phyloP scores from a whole-genome alignment of 2,797 vertebrate species.

The Sebastes ruberrimus region DNA sequence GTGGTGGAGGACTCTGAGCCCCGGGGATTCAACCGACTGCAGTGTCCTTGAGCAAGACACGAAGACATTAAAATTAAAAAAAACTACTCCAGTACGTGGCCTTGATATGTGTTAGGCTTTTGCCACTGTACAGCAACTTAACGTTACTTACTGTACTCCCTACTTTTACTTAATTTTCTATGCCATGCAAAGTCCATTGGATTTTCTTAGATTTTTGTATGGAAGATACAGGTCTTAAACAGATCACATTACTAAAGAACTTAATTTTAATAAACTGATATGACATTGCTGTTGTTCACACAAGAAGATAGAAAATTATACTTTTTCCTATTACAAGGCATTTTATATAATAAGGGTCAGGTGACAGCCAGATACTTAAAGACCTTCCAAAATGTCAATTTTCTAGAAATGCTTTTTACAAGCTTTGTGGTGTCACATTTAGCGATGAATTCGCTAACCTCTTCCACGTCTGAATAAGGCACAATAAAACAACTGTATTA shows the following conservation, averaged over 20 bases:
- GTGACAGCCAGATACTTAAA: background rate
- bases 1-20: background rate
- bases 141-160: background rate
- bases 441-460: background rate
- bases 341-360: slow-evolving; percentile 9
- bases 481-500: slow-evolving; percentile 37
- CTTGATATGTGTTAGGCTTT: background rate
- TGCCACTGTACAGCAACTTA: background rate
- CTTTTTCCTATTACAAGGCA: slow-evolving; percentile 7
- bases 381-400: background rate
- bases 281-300: background rate
- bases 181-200: background rate
- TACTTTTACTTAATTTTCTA: background rate
- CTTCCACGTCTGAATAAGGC: slow-evolving; percentile 44
- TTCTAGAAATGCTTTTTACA: background rate
- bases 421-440: slow-evolving; percentile 8
- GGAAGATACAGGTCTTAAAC: background rate
- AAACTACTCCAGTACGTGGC: background rate
- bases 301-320: slow-evolving; percentile 3
- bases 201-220: background rate
- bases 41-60: background rate
- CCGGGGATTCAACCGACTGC: background rate
- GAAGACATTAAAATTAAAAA: background rate
- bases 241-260: background rate
- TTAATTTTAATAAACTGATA: background rate